These are phyloP conservation scores for Barypeithes pellucidus DNA, from an alignment of 2,888 invertebrate genomes.

Conservation along the genomic window DNA sequence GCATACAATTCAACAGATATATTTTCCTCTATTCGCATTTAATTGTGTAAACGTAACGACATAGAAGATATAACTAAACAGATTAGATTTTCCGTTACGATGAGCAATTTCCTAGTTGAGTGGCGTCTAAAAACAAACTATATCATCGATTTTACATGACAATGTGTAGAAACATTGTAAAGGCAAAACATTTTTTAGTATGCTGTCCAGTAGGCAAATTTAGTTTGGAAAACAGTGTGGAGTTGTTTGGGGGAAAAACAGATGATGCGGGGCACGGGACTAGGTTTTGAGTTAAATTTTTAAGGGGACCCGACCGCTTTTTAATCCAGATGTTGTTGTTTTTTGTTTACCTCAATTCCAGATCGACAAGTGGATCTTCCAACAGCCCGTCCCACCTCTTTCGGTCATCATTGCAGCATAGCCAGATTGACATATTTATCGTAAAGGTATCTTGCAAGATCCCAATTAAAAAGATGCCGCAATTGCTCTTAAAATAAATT, in stretches of 20 bases:
- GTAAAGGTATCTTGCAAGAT: too few species aligned
- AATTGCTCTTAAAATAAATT: too few species aligned
- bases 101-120: not conserved
- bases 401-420: too few species aligned
- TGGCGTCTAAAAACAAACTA: conserved; percentile 28
- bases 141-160: conserved; percentile 10
- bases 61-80: conserved; percentile 18
- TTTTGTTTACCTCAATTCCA: too few species aligned
- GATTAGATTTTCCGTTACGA: conserved; percentile 16
- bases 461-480: too few species aligned
- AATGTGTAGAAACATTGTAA: conserved; percentile 14
- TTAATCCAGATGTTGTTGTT: too few species aligned
- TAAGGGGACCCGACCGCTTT: too few species aligned
- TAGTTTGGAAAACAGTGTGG: conserved; percentile 5
- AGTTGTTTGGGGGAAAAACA: not conserved
- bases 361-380: too few species aligned
- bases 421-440: too few species aligned
- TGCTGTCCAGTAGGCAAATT: conserved; percentile 2
- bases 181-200: not conserved
- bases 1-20: too few species aligned
- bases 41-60: conserved; percentile 11
- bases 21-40: not conserved
- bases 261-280: not conserved
- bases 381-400: too few species aligned
- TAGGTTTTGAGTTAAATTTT: too few species aligned